A percentile compares a stretch with the other conserved stretches of the same genome.
Conservation (phyloP, 2,888 invertebrate species). For the Petrophora chlorosata region DNA sequence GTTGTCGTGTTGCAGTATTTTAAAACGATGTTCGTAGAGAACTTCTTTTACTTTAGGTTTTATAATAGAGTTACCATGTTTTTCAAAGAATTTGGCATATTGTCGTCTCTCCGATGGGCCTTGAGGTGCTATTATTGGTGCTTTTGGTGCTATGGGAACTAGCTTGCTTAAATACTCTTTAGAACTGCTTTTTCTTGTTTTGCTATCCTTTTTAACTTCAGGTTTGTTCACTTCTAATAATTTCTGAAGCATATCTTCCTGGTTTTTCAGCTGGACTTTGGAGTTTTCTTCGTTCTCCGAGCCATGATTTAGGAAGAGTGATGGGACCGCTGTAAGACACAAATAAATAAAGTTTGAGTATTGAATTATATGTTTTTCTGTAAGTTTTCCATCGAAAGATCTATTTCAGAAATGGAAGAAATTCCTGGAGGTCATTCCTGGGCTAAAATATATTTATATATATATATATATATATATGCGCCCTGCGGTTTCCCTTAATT, state of each 20-base stretch:
- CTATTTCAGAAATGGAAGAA: background rate
- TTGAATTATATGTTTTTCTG: background rate
- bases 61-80: background rate
- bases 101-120: background rate
- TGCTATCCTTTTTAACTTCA: background rate
- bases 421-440: no score
- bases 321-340: background rate
- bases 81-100: background rate
- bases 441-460: no score
- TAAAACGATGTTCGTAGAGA: background rate
- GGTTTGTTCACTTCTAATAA: background rate
- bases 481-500: no score
- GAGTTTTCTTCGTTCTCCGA: background rate
- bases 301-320: background rate
- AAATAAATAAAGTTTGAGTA: background rate
- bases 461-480: no score
- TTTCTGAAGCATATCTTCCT: no score
- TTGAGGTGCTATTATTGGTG: background rate
- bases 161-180: constrained; percentile 9
- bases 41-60: background rate
- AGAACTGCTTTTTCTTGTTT: background rate
- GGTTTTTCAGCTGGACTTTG: background rate
- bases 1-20: constrained; percentile 4
- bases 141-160: constrained; percentile 6
- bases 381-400: background rate